A percentile compares a stretch with the other conserved stretches of the same genome.
Conservation (phyloP, 2,888 invertebrate species). For the Tyria jacobaeae region DNA sequence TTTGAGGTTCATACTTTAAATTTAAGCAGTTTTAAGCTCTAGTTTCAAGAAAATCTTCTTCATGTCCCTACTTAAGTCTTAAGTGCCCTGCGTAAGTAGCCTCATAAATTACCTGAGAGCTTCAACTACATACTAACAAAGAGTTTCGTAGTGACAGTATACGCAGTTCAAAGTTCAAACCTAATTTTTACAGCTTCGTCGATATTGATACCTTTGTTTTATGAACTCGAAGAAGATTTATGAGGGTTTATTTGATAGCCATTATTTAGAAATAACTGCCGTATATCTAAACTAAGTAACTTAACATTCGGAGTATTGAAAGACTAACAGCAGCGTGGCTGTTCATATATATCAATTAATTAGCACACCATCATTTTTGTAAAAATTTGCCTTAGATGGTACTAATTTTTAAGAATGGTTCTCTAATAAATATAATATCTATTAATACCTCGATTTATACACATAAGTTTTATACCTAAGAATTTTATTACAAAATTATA, state of each 20-base stretch:
- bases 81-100: not conserved
- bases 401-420: too few relatives aligned
- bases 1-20: too few relatives aligned
- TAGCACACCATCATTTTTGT: too few relatives aligned
- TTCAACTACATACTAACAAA: not conserved
- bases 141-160: not conserved
- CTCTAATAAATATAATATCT: too few relatives aligned
- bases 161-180: slow-evolving; percentile 7
- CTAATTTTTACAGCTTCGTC: slow-evolving; percentile 8
- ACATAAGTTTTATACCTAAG: too few relatives aligned
- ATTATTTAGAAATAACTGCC: slow-evolving; percentile 5
- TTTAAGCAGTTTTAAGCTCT: too few relatives aligned
- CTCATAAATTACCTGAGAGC: not conserved
- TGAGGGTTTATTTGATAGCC: slow-evolving; percentile 1
- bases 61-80: not conserved
- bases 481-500: not conserved
- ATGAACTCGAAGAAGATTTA: slow-evolving; percentile 16
- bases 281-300: not conserved
- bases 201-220: slow-evolving; percentile 19
- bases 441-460: too few relatives aligned
- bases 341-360: too few relatives aligned
- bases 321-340: too few relatives aligned
- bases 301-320: too few relatives aligned
- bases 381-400: too few relatives aligned
- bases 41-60: not conserved